These are phyloP conservation scores for Hyla sarda DNA, from an alignment of 2,113 vertebrate genomes.

Conservation along the genomic window DNA sequence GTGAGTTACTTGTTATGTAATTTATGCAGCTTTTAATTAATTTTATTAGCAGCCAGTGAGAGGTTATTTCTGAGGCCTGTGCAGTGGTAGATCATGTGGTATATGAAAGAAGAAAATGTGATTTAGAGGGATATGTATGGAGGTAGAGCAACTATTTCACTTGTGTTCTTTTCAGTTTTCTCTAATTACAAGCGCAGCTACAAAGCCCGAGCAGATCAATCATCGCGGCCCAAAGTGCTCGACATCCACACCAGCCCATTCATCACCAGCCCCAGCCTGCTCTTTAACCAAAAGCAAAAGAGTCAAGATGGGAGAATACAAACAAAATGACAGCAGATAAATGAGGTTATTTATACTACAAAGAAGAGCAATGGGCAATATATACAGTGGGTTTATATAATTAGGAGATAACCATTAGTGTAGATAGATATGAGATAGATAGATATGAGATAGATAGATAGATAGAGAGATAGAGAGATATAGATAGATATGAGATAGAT, in stretches of 20 bases:
- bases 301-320: neutral
- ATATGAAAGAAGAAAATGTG: constrained; percentile 10
- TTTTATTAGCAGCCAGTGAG: constrained; percentile 15
- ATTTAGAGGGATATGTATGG: neutral
- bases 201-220: constrained; percentile 47
- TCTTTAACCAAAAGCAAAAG: constrained; percentile 39
- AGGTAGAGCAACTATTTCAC: constrained; percentile 2
- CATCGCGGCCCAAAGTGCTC: constrained; percentile 28
- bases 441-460: constrained; percentile 5
- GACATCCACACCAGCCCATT: constrained; percentile 20
- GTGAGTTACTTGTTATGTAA: constrained; percentile 17
- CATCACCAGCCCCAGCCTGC: constrained; percentile 38
- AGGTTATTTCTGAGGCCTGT: neutral
- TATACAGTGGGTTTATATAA: neutral
- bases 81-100: neutral
- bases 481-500: too few species aligned
- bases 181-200: constrained; percentile 28
- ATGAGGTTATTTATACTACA: constrained; percentile 1
- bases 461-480: neutral
- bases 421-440: neutral
- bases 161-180: constrained; percentile 21
- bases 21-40: constrained; percentile 39
- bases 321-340: neutral
- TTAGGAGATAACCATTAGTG: neutral
- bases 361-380: neutral